Base-by-base conservation (phyloP, 2,888 invertebrate genomes). In the Calliphora vomitoria region DNA sequence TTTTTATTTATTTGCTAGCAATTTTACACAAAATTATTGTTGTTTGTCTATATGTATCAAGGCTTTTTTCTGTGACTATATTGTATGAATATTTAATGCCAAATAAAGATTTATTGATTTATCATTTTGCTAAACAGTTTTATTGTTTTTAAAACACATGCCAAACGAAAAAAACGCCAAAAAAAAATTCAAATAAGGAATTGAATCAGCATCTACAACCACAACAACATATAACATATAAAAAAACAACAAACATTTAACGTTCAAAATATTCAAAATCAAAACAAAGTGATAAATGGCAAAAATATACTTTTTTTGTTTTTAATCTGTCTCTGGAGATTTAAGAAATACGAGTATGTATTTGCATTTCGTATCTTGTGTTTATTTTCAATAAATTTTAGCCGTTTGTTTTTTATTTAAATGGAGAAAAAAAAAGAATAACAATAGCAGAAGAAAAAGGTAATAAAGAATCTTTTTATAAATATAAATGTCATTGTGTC, bases 51-150 rank as follows among this genome's bases (percentile, higher is more conserved):
- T 79, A 11, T 50, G 60, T 62, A 50, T 62, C 50, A 71, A 71
- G 60, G 35, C 35, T 78, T 55, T n/a, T n/a, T 10, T 13, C 25
- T 11, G 8, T 4, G 15, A 69, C 53, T 47, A n/a, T n/a, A 15
- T 13, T 47, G 10, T 35, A n/a, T 60, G 47, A 31, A 69, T 47
- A 80, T 74, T 44, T 68, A 47, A 44, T 66, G 35, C 55, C 55
- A 68, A 68, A 82, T 66, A 74, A 74, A 66, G 66, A 82, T 66
- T 68, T 74, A 82, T 74, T 74, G 66, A 58, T 74, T 74, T 55
- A 31, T 74, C 47, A 44, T 47, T 82, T 58, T 74, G 15, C 25
- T 74, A 71, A 74, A 58, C 44, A 35, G 47, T 44, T 58, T 58
- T 74, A 66, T 53, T 53, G 81, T 55, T 74, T 66, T 64, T 1